phyloP scores from a whole-genome alignment of 2,113 vertebrate genomes.

The Sander lucioperca region DNA sequence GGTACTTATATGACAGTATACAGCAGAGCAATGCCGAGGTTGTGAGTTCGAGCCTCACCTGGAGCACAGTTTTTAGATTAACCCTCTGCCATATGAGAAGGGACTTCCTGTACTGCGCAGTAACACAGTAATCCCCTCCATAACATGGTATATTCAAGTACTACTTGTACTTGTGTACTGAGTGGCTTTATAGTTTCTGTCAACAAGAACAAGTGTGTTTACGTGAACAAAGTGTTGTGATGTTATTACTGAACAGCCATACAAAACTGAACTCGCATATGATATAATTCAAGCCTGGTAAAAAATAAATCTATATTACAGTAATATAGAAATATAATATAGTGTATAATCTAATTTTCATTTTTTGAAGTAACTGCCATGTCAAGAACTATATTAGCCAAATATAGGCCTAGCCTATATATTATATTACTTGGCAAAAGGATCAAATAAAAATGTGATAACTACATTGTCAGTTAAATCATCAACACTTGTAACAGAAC shows the following conservation, averaged over 20 bases:
- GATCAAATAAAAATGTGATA: background rate
- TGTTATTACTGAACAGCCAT: background rate
- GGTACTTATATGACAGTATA: slow-evolving; percentile 98
- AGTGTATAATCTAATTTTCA: no score
- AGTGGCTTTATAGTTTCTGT: background rate
- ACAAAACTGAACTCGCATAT: background rate
- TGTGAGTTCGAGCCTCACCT: slow-evolving; percentile 99
- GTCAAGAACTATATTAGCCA: no score
- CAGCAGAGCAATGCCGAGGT: slow-evolving; percentile 94
- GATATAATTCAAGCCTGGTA: background rate
- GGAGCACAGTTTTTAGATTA: slow-evolving; percentile 89
- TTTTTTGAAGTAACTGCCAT: no score
- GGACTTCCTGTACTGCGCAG: background rate
- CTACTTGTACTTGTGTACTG: background rate
- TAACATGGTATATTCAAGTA: background rate
- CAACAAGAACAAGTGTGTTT: background rate
- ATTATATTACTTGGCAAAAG: background rate
- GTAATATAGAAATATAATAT: no score
- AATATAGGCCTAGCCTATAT: no score
- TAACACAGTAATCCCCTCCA: background rate
- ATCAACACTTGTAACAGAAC: background rate
- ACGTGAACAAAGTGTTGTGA: no score
- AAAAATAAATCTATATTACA: background rate
- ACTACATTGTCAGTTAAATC: background rate
- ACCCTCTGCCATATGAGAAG: background rate